Evolutionary conservation across 2,113 vertebrate species (phyloP).

Genomic region (Podarcis cretensis): DNA sequence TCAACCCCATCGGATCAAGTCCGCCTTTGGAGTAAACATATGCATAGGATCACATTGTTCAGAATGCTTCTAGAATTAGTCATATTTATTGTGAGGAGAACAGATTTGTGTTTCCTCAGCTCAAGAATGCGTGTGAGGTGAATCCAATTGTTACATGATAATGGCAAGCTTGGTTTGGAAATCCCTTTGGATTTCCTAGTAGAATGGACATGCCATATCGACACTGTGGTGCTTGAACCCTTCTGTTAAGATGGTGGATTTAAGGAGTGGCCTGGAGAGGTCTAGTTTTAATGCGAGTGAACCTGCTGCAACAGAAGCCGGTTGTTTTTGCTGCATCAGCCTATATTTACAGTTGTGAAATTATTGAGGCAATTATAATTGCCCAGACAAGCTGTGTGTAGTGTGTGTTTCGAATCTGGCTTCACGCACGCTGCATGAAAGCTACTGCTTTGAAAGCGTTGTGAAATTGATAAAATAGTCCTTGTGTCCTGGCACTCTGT

Average conservation of each 20-base stretch:
- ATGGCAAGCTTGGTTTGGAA: background rate
- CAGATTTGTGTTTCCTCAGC: background rate
- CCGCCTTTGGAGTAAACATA: background rate
- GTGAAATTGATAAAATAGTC: background rate
- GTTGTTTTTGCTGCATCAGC: background rate
- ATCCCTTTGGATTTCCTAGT: background rate
- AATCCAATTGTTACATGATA: background rate
- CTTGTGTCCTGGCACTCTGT: background rate
- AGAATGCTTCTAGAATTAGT: background rate
- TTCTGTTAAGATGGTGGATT: background rate
- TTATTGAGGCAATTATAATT: constrained; percentile 11
- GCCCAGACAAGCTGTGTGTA: background rate
- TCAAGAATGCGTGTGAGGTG: background rate
- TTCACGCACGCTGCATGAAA: too few relatives aligned
- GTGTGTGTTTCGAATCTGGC: background rate
- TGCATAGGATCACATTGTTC: background rate
- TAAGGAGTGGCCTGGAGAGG: constrained; percentile 24
- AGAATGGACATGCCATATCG: background rate
- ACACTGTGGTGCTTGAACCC: background rate
- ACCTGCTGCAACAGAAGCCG: constrained; percentile 17
- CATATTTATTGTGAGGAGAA: background rate
- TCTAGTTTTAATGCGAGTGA: constrained; percentile 6
- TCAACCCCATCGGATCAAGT: background rate
- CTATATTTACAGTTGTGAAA: constrained; percentile 10
- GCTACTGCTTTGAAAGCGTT: background rate